These are phyloP conservation scores for Distichodus sexfasciatus DNA, from an alignment of 2,797 vertebrate species.

Conservation along the genomic window DNA sequence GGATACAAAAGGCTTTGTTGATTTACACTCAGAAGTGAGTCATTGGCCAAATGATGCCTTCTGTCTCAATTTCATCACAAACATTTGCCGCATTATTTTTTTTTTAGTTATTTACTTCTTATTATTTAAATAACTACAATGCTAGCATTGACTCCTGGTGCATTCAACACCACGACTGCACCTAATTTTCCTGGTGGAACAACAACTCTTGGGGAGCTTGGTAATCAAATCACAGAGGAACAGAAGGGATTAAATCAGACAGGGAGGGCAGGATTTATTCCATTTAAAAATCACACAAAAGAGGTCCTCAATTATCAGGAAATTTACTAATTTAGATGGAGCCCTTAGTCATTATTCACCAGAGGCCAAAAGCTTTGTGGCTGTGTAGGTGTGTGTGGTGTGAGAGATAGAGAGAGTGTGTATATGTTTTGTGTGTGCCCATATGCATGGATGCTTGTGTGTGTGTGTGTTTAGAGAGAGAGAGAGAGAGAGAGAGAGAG, in stretches of 20 bases:
- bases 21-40: neutral
- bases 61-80: too few species aligned
- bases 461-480: too few species aligned
- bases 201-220: too few species aligned
- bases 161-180: too few species aligned
- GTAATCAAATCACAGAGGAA: too few species aligned
- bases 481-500: neutral
- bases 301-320: neutral
- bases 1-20: conserved; percentile 1
- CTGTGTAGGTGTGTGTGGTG: neutral
- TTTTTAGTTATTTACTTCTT: too few species aligned
- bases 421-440: too few species aligned
- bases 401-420: neutral
- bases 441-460: too few species aligned
- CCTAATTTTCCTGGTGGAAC: too few species aligned
- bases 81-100: too few species aligned
- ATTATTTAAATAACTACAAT: too few species aligned
- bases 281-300: neutral
- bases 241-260: neutral
- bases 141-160: too few species aligned
- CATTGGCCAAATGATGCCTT: conserved; percentile 4
- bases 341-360: neutral
- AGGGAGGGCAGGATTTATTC: neutral
- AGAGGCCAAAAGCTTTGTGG: neutral
- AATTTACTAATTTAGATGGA: neutral